Percentiles rank a stretch among this genome's conserved stretches.
Conservation (phyloP, 2,113 vertebrate genomes). For the Cervus canadensis region DNA sequence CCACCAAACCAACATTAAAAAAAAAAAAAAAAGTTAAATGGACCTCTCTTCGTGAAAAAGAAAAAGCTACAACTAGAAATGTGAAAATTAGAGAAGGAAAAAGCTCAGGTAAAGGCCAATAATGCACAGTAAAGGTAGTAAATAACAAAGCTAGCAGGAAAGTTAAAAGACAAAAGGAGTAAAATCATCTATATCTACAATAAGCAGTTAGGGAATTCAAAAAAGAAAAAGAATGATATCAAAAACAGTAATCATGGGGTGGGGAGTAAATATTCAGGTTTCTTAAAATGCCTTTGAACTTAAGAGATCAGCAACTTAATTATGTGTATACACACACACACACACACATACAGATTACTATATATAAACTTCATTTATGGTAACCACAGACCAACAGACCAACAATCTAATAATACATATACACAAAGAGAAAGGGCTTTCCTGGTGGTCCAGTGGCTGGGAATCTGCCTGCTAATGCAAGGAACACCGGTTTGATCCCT, state of each 20-base stretch:
- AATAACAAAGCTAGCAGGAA: background rate
- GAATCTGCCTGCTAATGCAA: background rate
- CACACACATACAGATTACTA: background rate
- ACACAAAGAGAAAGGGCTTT: background rate
- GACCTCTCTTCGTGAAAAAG: background rate
- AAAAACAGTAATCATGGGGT: background rate
- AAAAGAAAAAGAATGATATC: background rate
- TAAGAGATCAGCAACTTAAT: background rate
- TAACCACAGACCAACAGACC: background rate
- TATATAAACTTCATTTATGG: background rate
- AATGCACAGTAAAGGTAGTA: background rate
- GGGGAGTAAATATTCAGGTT: background rate
- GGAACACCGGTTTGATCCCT: background rate
- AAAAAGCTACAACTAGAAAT: background rate
- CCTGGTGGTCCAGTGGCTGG: background rate
- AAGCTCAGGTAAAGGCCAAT: background rate
- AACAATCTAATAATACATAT: background rate
- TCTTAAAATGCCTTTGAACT: background rate
- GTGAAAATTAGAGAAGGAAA: background rate
- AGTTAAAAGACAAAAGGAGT: background rate
- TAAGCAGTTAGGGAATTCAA: background rate
- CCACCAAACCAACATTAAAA: background rate
- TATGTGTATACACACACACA: background rate
- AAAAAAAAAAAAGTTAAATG: background rate
- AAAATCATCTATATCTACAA: background rate